These are phyloP conservation scores for Frankliniella fusca DNA, from an alignment of 2,888 invertebrate genomes.

Conservation along the genomic window DNA sequence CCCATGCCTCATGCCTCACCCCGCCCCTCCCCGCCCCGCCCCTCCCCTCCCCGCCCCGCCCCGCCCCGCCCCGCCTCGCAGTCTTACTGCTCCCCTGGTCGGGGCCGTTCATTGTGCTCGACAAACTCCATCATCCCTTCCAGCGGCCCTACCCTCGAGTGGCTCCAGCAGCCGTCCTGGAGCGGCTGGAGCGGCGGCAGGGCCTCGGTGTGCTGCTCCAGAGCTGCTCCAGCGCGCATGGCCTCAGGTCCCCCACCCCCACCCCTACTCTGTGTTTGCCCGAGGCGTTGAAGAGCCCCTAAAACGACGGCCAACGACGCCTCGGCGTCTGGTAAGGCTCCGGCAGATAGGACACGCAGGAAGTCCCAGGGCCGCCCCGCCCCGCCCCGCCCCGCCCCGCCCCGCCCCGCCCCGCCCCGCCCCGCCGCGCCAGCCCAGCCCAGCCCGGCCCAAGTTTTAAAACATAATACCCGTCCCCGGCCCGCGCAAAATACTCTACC, in stretches of 20 bases:
- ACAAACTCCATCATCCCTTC: no score
- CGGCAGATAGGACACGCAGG: slow-evolving; percentile 18
- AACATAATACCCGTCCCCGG: not conserved
- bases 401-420: not conserved
- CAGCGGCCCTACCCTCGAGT: no score
- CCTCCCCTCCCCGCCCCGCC: not conserved
- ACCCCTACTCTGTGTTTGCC: slow-evolving; percentile 10
- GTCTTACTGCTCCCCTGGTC: not conserved
- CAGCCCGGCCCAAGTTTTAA: not conserved
- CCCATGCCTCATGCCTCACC: no score
- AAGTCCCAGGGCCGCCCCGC: not conserved
- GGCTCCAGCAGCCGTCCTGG: no score
- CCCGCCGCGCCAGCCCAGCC: not conserved
- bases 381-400: not conserved
- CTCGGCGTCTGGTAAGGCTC: slow-evolving; percentile 23
- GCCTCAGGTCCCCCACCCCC: no score
- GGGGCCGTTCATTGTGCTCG: not conserved
- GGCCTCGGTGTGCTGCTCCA: no score
- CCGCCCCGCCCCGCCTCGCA: not conserved
- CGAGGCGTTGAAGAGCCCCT: slow-evolving; percentile 21
- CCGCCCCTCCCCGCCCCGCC: not conserved
- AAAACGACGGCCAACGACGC: slow-evolving; percentile 18
- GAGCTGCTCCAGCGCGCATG: no score
- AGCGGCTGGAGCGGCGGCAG: no score
- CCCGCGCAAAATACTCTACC: not conserved